Conservation (phyloP, 1,140 invertebrate species). For the Atopsyche davidsoni region DNA sequence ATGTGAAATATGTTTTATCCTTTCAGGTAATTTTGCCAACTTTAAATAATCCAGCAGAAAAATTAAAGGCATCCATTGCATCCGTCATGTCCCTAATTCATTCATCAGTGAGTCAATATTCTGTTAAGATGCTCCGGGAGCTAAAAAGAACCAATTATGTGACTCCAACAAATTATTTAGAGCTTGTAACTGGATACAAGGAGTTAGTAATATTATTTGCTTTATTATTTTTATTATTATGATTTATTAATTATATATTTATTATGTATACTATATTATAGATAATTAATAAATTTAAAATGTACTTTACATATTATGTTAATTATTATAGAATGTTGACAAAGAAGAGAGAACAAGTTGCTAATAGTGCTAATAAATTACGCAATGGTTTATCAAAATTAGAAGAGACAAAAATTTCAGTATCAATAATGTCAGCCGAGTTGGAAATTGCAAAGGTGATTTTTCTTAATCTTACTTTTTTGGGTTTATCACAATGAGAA, state of each 20-base stretch:
- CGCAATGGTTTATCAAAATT: constrained; percentile 72
- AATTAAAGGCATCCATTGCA: constrained; percentile 55
- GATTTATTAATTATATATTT: neutral
- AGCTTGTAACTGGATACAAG: constrained; percentile 76
- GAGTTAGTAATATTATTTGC: constrained; percentile 46
- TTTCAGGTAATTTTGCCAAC: neutral
- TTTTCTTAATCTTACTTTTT: too few species aligned
- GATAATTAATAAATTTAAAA: neutral
- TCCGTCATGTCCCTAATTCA: constrained; percentile 73
- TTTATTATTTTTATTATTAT: neutral
- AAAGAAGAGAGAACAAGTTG: constrained; percentile 63
- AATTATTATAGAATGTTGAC: constrained; percentile 56
- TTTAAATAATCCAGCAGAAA: constrained; percentile 53
- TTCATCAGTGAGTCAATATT: constrained; percentile 64
- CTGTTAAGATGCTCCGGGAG: constrained; percentile 63
- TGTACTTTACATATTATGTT: constrained; percentile 1
- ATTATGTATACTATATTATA: too few species aligned
- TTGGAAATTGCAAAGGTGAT: constrained; percentile 71
- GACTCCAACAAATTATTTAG: constrained; percentile 78
- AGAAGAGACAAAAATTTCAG: constrained; percentile 67
- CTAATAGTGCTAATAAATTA: constrained; percentile 64
- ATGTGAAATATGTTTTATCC: neutral
- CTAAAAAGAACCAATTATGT: constrained; percentile 80
- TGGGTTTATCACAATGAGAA: too few species aligned
- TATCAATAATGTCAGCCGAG: constrained; percentile 72